Base-by-base conservation (phyloP, 30 jellyfish, hydroid and myxozoan species). In the Sanderia malayensis region DNA sequence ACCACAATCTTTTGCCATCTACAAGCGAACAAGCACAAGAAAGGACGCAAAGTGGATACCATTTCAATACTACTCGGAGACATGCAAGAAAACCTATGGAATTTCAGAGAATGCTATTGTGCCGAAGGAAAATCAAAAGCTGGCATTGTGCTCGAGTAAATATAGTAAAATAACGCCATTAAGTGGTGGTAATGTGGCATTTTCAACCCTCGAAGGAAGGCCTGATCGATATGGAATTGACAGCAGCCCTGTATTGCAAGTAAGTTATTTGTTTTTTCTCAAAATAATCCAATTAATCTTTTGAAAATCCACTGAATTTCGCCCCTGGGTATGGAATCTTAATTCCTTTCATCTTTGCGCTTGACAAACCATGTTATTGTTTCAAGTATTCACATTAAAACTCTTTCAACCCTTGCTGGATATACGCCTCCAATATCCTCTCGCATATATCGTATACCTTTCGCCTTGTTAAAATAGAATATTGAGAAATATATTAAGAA, bases 151-250 rank as follows among this genome's bases (percentile, higher is more conserved):
- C 64, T 70, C 99, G 18, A 73, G 82, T 28, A 64, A 76, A 81
- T 76, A 45, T 66, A 93, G 99, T 70, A 94, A 88, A 31, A 85
- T 81, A 8, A 69, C 84, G n/a, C 99, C 99, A 19, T 70, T 93
- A 2, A 83, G 96, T 46, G 95, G 95, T 23, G 99, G 99, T 17
- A 93, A 80, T 67, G 99, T 93, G 46, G 96, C 99, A 1, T 93
- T 75, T 60, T 79, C 95, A 37, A 93, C 99, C 21, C 90, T 93
- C 13, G 94, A 93, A 63, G 86, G 85, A 52, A 55, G 99, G 55
- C 99, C 99, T 8, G 99, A 94, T 26, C 86, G 82, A 33, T 77
- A 86, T 58, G 80, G 88, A 2, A 85, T 85, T 65, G 96, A 93
- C 72, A 81, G 92, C 62, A 86, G 95, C 49, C 93, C 93, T 2